Evolutionary conservation across 2,888 invertebrate species (phyloP).

Genomic region (Patella depressa): DNA sequence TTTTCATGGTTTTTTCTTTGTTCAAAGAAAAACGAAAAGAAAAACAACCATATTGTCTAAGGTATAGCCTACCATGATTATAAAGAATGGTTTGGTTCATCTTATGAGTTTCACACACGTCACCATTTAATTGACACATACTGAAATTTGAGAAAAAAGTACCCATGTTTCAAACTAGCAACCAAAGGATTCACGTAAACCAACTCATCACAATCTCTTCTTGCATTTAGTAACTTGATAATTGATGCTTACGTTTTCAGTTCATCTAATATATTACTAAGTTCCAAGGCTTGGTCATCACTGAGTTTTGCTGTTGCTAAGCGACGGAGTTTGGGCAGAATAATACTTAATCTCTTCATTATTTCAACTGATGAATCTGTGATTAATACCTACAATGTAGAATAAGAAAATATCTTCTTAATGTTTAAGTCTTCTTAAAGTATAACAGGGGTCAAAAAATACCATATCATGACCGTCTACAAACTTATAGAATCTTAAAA

Average conservation of each 20-base stretch:
- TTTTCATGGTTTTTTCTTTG: too few relatives aligned
- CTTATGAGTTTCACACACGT: conserved; percentile 56
- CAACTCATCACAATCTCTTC: too few relatives aligned
- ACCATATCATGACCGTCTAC: too few relatives aligned
- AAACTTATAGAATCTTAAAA: not conserved
- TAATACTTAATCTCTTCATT: conserved; percentile 46
- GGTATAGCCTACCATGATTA: conserved; percentile 52
- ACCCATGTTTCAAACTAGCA: not conserved
- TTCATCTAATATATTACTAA: conserved; percentile 50
- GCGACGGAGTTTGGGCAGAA: conserved; percentile 53
- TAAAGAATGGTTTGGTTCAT: conserved; percentile 66
- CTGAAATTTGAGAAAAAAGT: conserved; percentile 39
- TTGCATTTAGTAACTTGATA: too few relatives aligned
- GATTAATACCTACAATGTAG: conserved; percentile 54
- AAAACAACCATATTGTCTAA: too few relatives aligned
- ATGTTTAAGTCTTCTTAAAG: too few relatives aligned
- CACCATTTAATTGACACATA: conserved; percentile 59
- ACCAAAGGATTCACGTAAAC: too few relatives aligned
- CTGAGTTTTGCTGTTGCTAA: conserved; percentile 57
- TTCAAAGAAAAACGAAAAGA: too few relatives aligned
- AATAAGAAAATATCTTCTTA: not conserved
- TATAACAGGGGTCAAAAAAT: too few relatives aligned
- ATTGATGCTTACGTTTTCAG: conserved; percentile 41
- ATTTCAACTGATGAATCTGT: conserved; percentile 59
- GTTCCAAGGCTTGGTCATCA: conserved; percentile 48